A percentile compares a stretch with the other conserved stretches of the same genome.
Conservation (phyloP, 2,113 vertebrate genomes). For the Gallinago jamesoni region DNA sequence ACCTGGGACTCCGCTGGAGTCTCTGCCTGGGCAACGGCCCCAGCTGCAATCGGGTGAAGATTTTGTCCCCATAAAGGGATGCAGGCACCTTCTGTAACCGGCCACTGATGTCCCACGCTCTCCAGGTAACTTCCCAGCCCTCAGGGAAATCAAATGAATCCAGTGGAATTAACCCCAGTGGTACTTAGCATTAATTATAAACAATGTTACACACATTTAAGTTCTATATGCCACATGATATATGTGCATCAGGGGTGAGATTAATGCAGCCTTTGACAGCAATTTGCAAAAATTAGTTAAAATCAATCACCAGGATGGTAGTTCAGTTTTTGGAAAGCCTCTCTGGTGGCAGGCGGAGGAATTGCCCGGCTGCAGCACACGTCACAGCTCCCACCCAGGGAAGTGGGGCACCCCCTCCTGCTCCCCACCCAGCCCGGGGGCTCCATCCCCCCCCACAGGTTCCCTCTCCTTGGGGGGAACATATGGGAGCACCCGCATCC, state of each 20-base stretch:
- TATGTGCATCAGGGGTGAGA: background rate
- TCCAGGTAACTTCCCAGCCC: background rate
- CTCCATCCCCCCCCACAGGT: fast-evolving
- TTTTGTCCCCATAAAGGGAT: fast-evolving
- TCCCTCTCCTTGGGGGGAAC: too few species aligned
- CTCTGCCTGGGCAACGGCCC: fast-evolving
- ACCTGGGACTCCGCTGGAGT: background rate
- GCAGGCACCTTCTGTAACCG: fast-evolving
- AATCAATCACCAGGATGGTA: background rate
- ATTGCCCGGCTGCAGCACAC: background rate
- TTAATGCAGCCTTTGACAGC: background rate
- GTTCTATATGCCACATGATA: background rate
- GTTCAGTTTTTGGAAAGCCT: background rate
- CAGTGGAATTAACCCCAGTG: background rate
- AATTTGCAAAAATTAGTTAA: background rate
- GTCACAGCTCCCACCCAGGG: fast-evolving
- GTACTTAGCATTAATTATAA: background rate
- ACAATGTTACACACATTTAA: background rate
- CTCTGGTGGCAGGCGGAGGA: background rate
- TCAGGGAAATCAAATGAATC: background rate
- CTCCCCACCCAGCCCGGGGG: background rate
- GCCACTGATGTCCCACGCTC: background rate
- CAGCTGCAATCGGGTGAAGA: background rate
- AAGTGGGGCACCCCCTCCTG: background rate
- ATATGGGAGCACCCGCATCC: background rate